Evolutionary conservation across 2,113 vertebrate species (phyloP), one percentile per base, ranked within the genome.

Genomic region (Myiopsitta monachus): DNA sequence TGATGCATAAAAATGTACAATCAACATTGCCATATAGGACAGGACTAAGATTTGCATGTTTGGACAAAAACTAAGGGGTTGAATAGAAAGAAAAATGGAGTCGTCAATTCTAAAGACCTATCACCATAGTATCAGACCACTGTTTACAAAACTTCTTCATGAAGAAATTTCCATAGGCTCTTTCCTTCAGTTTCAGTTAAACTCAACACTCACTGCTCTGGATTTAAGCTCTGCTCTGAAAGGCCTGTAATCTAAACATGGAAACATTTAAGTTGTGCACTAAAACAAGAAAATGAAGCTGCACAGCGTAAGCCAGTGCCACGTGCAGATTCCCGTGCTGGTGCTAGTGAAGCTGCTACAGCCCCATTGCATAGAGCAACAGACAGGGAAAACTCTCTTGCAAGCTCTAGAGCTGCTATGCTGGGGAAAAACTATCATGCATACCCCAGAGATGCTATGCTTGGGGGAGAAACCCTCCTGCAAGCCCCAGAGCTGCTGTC

Each of bases 101-200:
- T 66, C 2, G 0, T 26, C 83, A 30, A 38, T 74, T 64, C 43
- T 67, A 88, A 88, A 94, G 30, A 59, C 11, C 22, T 47, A 88
- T 96, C 88, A 92, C 92, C 95, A 92, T 94, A 73, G 88, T 18
- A 93, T 84, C 90, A 84, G 84, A 38, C 23, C 86, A 76, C 38
- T 94, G 61, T 95, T 96, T 96, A 94, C 94, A 93, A 94, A 96
- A 92, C 94, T 75, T 68, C 62, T 87, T 84, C 62, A 57, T 81
- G 66, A 81, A 90, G 52, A 70, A 92, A 18, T 93, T 94, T 97
- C 90, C 92, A 83, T 47, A 68, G 46, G 16, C 24, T 70, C 55
- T 86, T 96, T 92, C 82, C 78, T 90, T 92, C 85, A 86, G 64
- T 93, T 97, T 96, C 11, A 7, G 68, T 86, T 90, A 90, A 96